A percentile compares a stretch with the other conserved stretches of the same genome.
phyloP scores from a whole-genome alignment of 2,113 vertebrate genomes.

The Solea senegalensis region DNA sequence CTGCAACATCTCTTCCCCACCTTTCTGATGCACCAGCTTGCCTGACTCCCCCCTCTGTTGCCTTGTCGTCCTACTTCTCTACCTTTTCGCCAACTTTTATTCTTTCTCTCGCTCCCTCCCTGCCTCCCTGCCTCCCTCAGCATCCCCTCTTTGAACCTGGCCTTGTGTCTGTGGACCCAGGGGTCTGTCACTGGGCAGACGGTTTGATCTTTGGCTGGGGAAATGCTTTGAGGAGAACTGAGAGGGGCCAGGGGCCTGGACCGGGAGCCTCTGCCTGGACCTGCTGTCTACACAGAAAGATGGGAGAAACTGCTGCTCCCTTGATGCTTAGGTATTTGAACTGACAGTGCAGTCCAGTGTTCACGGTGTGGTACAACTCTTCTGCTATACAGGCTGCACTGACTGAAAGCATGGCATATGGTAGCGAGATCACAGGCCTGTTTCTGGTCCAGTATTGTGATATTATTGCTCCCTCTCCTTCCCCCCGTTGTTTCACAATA shows the following conservation, averaged over 20 bases:
- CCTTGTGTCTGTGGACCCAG: conserved; percentile 87
- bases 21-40: conserved; percentile 47
- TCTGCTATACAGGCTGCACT: conserved; percentile 34
- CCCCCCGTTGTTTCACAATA: conserved; percentile 64
- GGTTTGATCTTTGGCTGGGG: conserved; percentile 89
- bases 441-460: conserved; percentile 42
- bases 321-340: conserved; percentile 63
- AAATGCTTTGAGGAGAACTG: conserved; percentile 85
- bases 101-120: conserved; percentile 17
- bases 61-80: conserved; percentile 47
- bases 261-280: conserved; percentile 75
- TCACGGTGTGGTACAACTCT: conserved; percentile 44
- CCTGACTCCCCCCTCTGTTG: conserved; percentile 57
- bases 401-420: conserved; percentile 51
- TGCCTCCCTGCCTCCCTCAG: conserved; percentile 53
- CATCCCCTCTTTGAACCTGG: conserved; percentile 87
- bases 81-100: conserved; percentile 34
- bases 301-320: conserved; percentile 64
- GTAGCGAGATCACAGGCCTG: conserved; percentile 55
- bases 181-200: conserved; percentile 88
- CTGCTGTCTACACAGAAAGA: conserved; percentile 79
- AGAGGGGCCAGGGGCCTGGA: conserved; percentile 68
- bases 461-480: conserved; percentile 46
- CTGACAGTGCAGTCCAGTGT: conserved; percentile 54
- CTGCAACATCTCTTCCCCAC: conserved; percentile 40